Conservation (phyloP, 2,888 invertebrate species). For the Lithophane socia region DNA sequence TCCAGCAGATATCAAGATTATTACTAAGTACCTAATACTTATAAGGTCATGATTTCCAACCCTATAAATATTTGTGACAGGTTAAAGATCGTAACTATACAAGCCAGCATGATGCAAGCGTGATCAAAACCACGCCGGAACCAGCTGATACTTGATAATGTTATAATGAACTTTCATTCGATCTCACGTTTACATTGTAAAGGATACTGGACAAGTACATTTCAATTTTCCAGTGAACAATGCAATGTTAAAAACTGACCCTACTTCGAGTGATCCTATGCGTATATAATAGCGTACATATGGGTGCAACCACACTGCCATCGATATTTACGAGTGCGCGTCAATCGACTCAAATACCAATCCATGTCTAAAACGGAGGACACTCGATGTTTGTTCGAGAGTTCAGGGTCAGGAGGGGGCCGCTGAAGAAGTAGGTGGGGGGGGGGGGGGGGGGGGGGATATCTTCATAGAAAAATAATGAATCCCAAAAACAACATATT, state of each 20-base stretch:
- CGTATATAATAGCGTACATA: slow-evolving; percentile 2
- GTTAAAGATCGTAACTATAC: slow-evolving; percentile 33
- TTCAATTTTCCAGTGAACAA: slow-evolving; percentile 27
- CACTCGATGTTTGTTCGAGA: not conserved
- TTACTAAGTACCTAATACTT: not conserved
- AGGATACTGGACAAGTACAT: slow-evolving; percentile 1
- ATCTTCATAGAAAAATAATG: too few species aligned
- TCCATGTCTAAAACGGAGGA: not conserved
- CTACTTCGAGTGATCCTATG: not conserved
- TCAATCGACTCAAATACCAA: not conserved
- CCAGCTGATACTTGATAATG: slow-evolving; percentile 25
- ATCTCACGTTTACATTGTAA: slow-evolving; percentile 22
- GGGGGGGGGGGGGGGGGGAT: too few species aligned
- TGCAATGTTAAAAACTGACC: slow-evolving; percentile 32
- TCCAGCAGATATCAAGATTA: not conserved
- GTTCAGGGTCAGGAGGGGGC: not conserved
- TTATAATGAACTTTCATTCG: slow-evolving; percentile 25
- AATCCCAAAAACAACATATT: too few species aligned
- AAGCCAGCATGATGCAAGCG: slow-evolving; percentile 23
- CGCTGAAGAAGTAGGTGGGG: too few species aligned
- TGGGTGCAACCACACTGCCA: not conserved
- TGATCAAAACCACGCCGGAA: slow-evolving; percentile 26
- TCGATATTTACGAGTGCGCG: not conserved
- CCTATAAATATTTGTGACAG: slow-evolving; percentile 11
- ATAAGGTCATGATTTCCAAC: not conserved